Base-by-base conservation (phyloP, 53 echinoderm and acorn worm genomes). In the Mesocentrotus franciscanus region DNA sequence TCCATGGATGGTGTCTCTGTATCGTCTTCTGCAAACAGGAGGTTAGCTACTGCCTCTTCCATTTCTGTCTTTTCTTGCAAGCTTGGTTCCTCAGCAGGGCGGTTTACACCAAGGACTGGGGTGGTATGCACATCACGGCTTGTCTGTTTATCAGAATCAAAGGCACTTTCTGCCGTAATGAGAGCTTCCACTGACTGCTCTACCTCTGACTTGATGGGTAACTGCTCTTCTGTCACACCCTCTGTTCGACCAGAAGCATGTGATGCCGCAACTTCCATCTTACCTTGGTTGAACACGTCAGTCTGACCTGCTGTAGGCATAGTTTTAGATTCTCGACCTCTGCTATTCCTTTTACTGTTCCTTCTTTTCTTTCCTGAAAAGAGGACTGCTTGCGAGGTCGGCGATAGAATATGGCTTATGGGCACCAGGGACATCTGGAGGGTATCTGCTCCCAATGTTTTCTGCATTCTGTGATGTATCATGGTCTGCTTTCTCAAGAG, bases 21-120 rank as follows among this genome's bases (percentile, higher is more conserved):
- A 72, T 97, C 96, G 66, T 97, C 97, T 85, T 97, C 97, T 18
- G 95, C 95, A n/a, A 92, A 96, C 15, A 97, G 83, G 10, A 97
- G 89, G 76, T 96, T 95, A 36, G 97, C 96, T 35, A 96, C 92
- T 20, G 96, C 95, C 72, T 96, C 96, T 66, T 96, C 96, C 91
- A 91, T 96, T 76, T 96, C 97, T 70, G 90, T 96, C 71, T 95
- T 96, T 70, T 97, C 97, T 22, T 94, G 92, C 72, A 95, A 87
- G 42, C 93, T 95, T 49, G 93, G 95, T 55, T 95, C 95, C 29
- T 85, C 95, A 70, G 95, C 70, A 36, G 70, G 68, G 26, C 70
- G 85, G 49, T 62, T 27, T 26, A 85, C 66, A 56, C 95, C 70
- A 9, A 68, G 70, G 62, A n/a, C 49, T 10, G 85, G 85, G 27